Percentiles rank a stretch among this genome's conserved stretches.
phyloP scores from a whole-genome alignment of 2,113 vertebrate species.

The Platysternon megacephalum region DNA sequence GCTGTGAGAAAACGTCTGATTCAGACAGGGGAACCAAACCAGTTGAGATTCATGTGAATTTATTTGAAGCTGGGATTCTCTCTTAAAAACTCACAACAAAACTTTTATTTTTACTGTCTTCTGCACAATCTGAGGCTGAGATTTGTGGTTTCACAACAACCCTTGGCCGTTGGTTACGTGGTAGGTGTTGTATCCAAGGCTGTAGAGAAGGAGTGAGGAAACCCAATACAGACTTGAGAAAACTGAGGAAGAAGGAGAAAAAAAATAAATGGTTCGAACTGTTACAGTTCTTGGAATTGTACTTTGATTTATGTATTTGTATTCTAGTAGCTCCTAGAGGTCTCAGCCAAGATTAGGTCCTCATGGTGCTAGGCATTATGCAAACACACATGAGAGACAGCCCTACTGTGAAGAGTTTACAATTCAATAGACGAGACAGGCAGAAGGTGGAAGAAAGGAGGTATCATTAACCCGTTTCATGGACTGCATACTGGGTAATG shows the following conservation, averaged over 20 bases:
- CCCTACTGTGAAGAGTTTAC: neutral
- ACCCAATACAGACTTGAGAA: rapidly evolving
- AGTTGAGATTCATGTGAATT: neutral
- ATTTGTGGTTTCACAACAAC: neutral
- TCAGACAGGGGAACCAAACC: slow-evolving; percentile 44
- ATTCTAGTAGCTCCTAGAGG: neutral
- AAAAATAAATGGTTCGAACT: neutral
- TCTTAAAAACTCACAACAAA: slow-evolving; percentile 25
- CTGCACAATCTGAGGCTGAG: neutral
- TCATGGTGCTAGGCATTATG: neutral
- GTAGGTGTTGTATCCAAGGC: neutral
- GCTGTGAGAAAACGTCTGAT: neutral
- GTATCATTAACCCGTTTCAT: rapidly evolving
- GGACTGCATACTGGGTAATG: neutral
- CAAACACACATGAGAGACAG: neutral
- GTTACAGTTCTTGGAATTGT: neutral
- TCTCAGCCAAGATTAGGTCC: rapidly evolving
- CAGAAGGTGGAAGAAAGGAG: neutral
- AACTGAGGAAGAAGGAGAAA: rapidly evolving
- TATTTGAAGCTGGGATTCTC: slow-evolving; percentile 12
- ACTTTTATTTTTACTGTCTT: neutral
- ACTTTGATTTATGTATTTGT: rapidly evolving
- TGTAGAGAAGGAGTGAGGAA: neutral
- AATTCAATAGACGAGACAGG: rapidly evolving
- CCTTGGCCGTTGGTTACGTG: neutral